Base-by-base conservation (phyloP, 1,140 invertebrate species). In the Apis florea region DNA sequence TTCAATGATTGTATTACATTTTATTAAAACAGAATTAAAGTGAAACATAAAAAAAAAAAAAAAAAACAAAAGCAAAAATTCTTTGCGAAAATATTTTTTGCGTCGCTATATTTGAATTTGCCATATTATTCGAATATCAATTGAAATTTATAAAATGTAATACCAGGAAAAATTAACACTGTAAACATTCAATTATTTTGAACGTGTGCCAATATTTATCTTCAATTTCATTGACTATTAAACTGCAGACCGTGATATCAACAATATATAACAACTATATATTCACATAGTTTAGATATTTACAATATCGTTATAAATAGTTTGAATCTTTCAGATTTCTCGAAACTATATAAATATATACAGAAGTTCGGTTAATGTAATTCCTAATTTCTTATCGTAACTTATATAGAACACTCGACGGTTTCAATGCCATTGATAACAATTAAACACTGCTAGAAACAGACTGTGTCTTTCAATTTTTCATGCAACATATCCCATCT, bases 351-450 rank as follows among this genome's bases (percentile, higher is more conserved):
- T 17, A 10, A 26, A 21, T 40, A 40, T 2, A 21, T 2, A 2
- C 11, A 15, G 2, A 59, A 17, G 2, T 13, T 12, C 13, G 17
- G 3, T 61, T 26, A 31, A 78, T 53, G 24, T 49, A 53, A 24
- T 40, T 61, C 13, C 26, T 77, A 78, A 17, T 70, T 58, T 21
- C 64, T 79, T 79, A 79, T 79, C 68, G 58, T 53, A 40, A 19
- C 1, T 51, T 10, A 24, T 6, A 51, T 15, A 69, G 4, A 47
- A 17, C 10, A 19, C 24, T n/a, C 19, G 5, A 11, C 21, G 2
- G 15, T 71, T 71, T 71, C 58, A 79, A 58, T 66, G 40, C 12
- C 61, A 56, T 4, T 59, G 53, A 74, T 80, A 74, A 58, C 70
- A 74, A 74, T 21, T 54, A 51, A 74, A 26, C 47, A 8, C 40